A percentile compares a stretch with the other conserved stretches of the same genome.
These are phyloP conservation scores for Chelidonichthys spinosus DNA, from an alignment of 2,797 vertebrate genomes.

Conservation along the genomic window DNA sequence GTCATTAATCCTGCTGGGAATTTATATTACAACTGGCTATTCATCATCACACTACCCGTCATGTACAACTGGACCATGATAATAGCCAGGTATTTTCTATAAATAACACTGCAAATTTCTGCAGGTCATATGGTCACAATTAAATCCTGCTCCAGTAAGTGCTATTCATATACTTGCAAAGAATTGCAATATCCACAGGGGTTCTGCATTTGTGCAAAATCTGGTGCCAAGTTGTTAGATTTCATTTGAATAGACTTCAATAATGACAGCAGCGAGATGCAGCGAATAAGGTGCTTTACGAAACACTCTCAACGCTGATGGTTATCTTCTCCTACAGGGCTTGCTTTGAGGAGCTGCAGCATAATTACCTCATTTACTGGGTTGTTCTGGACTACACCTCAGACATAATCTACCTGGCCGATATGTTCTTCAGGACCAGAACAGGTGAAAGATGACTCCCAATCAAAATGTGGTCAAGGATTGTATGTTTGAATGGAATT, in stretches of 20 bases:
- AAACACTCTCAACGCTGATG: not conserved
- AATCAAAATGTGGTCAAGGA: not conserved
- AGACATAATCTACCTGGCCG: constrained; percentile 90
- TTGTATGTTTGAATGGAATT: not conserved
- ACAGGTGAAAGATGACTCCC: constrained; percentile 87
- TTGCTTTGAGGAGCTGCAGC: constrained; percentile 96
- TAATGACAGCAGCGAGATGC: not conserved
- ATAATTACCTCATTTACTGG: constrained; percentile 88
- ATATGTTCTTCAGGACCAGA: constrained; percentile 91
- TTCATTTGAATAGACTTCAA: constrained; percentile 1
- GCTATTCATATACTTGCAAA: not conserved
- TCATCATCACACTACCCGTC: constrained; percentile 93
- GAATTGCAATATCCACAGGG: not conserved
- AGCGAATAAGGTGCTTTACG: not conserved
- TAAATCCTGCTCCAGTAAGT: not conserved
- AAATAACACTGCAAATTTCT: not conserved
- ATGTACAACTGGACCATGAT: constrained; percentile 99
- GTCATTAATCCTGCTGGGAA: constrained; percentile 93
- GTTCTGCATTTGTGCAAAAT: not conserved
- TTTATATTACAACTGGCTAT: constrained; percentile 95
- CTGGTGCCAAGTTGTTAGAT: not conserved
- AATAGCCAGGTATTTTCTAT: constrained; percentile 90
- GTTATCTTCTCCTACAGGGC: constrained; percentile 82
- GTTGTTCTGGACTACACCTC: constrained; percentile 90
- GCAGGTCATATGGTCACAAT: constrained; percentile 4